Base-by-base conservation (phyloP, 2,113 vertebrate species). In the Brachypodius melanocephalos region DNA sequence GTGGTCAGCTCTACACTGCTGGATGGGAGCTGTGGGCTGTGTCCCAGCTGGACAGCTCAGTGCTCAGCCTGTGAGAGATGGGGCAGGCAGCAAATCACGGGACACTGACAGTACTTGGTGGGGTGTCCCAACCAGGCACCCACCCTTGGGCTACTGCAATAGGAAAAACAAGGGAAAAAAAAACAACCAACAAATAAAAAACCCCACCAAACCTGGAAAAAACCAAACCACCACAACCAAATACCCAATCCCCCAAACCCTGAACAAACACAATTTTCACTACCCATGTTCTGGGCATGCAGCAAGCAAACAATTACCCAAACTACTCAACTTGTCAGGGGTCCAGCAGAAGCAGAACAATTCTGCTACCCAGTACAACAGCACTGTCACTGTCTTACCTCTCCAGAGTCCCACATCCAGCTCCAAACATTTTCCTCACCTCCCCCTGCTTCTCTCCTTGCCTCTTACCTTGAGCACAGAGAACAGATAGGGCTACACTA, bases 1-100 rank as follows among this genome's bases (percentile, higher is more conserved):
- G 0, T 2, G 6, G 19, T 42, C 48, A 48, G 40, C 13, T 42
- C 61, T 4, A 0, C 1, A 0, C 28, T 18, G 63, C 58, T 48
- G 59, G 49, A 57, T 20, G 24, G 42, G 59, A 77, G 54, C 40
- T 45, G 34, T 32, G 71, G 58, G 48, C 46, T 59, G 31, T 10
- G 34, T 42, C 43, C 32, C 58, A 29, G 62, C 22, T 3, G 2
- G 55, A 38, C 2, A 3, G 72, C 48, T 81, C 71, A 54, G 57
- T 6, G 32, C 34, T 36, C 49, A 16, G 52, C 29, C 72, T 22
- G 32, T 0, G 0, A 4, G 18, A 65, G 26, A 31, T 1, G 2
- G 19, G n/a, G 21, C 45, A 79, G 74, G 57, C 66, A 78, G 62
- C 36, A 85, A 69, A 82, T 51, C 55, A 40, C 0, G 0, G 21